Evolutionary conservation across 2,113 vertebrate genomes (phyloP).

Genomic region (Notarius quadriscutis): DNA sequence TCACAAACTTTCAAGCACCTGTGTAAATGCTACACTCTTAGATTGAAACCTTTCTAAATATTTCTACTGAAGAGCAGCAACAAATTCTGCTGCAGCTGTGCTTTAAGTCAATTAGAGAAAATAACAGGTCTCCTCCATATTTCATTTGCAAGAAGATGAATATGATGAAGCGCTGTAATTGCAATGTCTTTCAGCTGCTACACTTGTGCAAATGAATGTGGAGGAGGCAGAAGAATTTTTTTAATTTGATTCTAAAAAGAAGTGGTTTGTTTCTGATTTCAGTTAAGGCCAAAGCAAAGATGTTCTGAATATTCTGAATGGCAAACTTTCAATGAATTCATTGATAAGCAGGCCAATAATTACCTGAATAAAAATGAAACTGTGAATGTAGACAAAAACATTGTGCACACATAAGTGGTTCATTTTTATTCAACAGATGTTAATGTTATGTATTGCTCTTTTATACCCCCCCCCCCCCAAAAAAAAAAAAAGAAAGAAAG

Average conservation of each 20-base stretch:
- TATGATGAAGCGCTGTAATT: constrained; percentile 42
- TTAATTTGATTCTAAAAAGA: constrained; percentile 8
- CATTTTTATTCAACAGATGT: no score
- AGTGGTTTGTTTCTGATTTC: background rate
- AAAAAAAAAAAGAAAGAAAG: no score
- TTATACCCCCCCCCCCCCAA: no score
- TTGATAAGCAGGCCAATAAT: no score
- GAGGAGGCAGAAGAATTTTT: constrained; percentile 12
- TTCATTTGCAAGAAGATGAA: constrained; percentile 41
- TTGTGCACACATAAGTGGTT: no score
- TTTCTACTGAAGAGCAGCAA: constrained; percentile 20
- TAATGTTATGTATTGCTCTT: no score
- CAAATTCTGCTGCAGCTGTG: constrained; percentile 17
- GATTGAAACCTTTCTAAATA: constrained; percentile 32
- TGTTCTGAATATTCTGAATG: no score
- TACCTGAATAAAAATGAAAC: no score
- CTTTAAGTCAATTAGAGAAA: constrained; percentile 43
- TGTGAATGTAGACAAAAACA: no score
- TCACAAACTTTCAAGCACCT: background rate
- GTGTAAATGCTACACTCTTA: background rate
- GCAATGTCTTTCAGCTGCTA: constrained; percentile 33
- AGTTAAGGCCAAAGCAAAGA: background rate
- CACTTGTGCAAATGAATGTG: constrained; percentile 29
- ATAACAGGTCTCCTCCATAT: constrained; percentile 40
- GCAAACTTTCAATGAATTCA: no score